Evolutionary conservation across 2,888 invertebrate genomes (phyloP).

Genomic region (Plagodis pulveraria): DNA sequence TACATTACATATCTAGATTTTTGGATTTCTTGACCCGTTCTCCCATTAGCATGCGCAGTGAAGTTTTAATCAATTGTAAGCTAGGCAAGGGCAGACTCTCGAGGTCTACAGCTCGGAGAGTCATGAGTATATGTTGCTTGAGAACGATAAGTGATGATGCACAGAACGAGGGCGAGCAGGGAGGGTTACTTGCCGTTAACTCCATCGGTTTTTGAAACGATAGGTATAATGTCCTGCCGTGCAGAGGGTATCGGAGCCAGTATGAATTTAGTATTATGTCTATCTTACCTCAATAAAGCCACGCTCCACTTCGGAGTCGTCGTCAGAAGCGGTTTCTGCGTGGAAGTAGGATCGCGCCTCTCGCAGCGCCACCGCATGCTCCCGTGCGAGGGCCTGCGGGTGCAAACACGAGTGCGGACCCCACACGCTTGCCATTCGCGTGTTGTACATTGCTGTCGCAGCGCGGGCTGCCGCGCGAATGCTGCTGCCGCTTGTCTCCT

Average conservation of each 20-base stretch:
- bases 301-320: conserved; percentile 8
- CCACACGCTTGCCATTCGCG: conserved; percentile 37
- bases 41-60: too few species aligned
- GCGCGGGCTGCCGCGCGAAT: conserved; percentile 21
- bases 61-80: too few species aligned
- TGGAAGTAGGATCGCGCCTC: conserved; percentile 17
- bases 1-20: too few species aligned
- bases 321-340: background rate
- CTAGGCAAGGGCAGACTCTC: too few species aligned
- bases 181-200: too few species aligned
- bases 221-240: too few species aligned
- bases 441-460: conserved; percentile 24
- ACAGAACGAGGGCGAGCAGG: too few species aligned
- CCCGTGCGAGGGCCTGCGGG: conserved; percentile 15
- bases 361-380: conserved; percentile 17
- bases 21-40: too few species aligned
- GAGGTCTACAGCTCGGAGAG: too few species aligned
- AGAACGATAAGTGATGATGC: background rate
- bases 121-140: background rate
- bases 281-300: conserved; percentile 2
- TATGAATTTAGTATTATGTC: background rate
- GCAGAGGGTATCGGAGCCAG: background rate
- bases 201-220: too few species aligned
- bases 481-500: conserved; percentile 15
- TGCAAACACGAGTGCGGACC: conserved; percentile 18